Percentiles rank a stretch among this genome's conserved stretches.
phyloP scores from a whole-genome alignment of 64 coral and sea anemone genomes.

The Stichodactyla helianthus region DNA sequence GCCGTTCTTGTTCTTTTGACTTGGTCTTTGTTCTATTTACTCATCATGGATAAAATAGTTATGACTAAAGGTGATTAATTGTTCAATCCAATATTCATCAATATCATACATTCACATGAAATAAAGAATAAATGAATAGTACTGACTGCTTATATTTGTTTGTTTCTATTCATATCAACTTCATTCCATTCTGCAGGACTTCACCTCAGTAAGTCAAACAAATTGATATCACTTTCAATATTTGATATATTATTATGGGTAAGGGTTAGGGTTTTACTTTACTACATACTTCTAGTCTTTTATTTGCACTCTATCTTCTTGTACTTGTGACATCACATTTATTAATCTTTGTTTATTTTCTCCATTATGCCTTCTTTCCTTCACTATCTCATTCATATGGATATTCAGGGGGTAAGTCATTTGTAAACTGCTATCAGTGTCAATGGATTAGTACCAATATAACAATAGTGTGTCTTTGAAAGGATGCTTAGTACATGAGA shows the following conservation, averaged over 20 bases:
- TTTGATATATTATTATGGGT: background rate
- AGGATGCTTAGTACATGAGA: too few species aligned
- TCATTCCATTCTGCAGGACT: conserved; percentile 43
- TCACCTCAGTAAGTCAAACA: conserved; percentile 58
- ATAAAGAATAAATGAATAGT: background rate
- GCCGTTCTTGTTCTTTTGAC: too few species aligned
- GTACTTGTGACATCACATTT: background rate
- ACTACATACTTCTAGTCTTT: too few species aligned
- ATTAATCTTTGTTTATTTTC: background rate
- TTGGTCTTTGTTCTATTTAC: too few species aligned
- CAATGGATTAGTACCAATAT: too few species aligned
- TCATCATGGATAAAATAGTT: too few species aligned
- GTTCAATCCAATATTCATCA: too few species aligned
- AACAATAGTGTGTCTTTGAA: too few species aligned
- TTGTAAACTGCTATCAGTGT: too few species aligned
- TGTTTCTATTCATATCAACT: background rate
- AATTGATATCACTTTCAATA: background rate
- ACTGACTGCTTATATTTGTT: background rate
- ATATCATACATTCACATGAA: background rate
- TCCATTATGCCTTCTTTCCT: background rate
- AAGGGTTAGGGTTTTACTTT: too few species aligned
- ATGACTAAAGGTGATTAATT: too few species aligned
- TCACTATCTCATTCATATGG: background rate
- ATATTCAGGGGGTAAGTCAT: conserved; percentile 26
- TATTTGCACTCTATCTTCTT: too few species aligned